Evolutionary conservation across 2,888 invertebrate species (phyloP), one percentile per base, ranked within the genome.

Genomic region (Agrilus cyanescens): DNA sequence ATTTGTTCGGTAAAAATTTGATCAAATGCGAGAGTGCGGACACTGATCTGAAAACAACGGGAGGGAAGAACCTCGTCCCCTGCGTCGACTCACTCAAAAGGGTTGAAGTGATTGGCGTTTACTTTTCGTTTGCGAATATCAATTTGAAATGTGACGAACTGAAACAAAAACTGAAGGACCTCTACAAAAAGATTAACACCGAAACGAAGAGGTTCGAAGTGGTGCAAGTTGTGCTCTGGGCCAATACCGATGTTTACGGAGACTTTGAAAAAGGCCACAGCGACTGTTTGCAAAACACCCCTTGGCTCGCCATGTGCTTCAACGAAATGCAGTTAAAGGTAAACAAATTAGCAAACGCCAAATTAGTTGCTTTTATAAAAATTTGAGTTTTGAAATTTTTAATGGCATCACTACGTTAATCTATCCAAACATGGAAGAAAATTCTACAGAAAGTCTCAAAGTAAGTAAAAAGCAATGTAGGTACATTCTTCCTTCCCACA

Each of bases 221-320:
- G 8, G 75, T 81, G 38, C 80, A 82, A 59, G 78, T 81, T 51
- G 80, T 81, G 41, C 62, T 81, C 51, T 81, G 80, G 81, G 80
- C 78, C 63, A 63, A 80, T 69, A 71, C 71, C 46, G 69, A 71
- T 53, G 79, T 79, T 14, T 76, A 74, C 4, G 72, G 75, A 49
- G 80, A 81, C 59, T 72, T 78, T 45, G 80, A 80, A 46, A 73
- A 75, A 2, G 78, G 78, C 30, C 81, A 81, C 59, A 68, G 73
- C 4, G 70, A 70, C 47, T 76, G 75, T 56, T 63, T 81, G 54
- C 68, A 74, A 3, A 79, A 77, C 42, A 69, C 81, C 50, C 79
- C 82, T 1, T 83, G 82, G 82, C 74, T 76, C 46, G 82, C 82
- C 10, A 74, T 82, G 46, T 80, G 81, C 0, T 80, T 78, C 60